Conservation (phyloP, 2,797 vertebrate species). For the Knipowitschia caucasica region DNA sequence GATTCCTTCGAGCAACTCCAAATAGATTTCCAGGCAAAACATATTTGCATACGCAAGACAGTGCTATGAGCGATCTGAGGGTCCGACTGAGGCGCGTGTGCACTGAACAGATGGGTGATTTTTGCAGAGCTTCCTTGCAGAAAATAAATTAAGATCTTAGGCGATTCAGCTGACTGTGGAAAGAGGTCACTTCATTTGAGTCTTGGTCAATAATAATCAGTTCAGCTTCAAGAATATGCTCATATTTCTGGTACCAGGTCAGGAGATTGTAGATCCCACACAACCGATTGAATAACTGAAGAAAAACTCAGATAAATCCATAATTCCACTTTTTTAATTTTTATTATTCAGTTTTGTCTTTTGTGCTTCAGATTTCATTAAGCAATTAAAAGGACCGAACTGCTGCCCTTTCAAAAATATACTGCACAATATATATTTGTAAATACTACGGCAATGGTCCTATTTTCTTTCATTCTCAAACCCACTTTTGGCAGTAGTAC, state of each 20-base stretch:
- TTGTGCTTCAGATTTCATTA: too few species aligned
- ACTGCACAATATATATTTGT: too few species aligned
- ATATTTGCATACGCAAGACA: conserved; percentile 83
- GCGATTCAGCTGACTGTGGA: conserved; percentile 45
- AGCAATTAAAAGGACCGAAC: too few species aligned
- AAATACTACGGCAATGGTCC: too few species aligned
- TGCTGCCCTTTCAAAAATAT: too few species aligned
- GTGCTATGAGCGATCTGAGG: conserved; percentile 74
- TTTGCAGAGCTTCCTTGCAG: conserved; percentile 74
- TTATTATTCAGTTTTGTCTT: neutral
- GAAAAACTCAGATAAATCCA: too few species aligned
- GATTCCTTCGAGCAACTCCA: conserved; percentile 86
- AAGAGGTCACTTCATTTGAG: conserved; percentile 21
- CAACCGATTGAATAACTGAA: too few species aligned
- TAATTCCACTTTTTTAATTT: too few species aligned
- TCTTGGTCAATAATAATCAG: conserved; percentile 13
- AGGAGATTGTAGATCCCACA: neutral
- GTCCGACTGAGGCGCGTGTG: conserved; percentile 64
- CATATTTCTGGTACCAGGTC: neutral
- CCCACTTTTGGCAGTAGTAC: too few species aligned
- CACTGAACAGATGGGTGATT: conserved; percentile 76
- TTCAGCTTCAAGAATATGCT: too few species aligned
- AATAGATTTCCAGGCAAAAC: conserved; percentile 85
- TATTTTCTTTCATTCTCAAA: too few species aligned
- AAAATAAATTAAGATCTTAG: conserved; percentile 68